Base-by-base conservation (phyloP, 2,888 invertebrate genomes). In the Tachystola acroxantha region DNA sequence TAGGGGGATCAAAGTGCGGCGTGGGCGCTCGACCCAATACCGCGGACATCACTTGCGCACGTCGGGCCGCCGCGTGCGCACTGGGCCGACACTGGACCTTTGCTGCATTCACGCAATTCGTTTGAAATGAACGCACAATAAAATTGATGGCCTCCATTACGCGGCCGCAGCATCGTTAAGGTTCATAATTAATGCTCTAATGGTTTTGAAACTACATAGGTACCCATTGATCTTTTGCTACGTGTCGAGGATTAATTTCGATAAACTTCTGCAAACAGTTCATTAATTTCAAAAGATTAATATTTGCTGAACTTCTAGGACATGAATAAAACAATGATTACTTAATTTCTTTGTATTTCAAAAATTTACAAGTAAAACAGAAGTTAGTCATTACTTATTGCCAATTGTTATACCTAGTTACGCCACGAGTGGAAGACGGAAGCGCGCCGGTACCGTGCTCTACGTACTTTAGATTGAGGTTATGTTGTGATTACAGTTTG, bases 21-120 rank as follows among this genome's bases (percentile, higher is more conserved):
- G 84, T 84, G 81, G 84, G 84, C 81, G 82, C 71, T 58, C 75
- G 84, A 75, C 82, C 82, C 70, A 81, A 85, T 84, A 84, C 85
- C 81, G 60, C 74, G 60, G 60, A 61, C 64, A 20, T 26, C 32
- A 24, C 16, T 19, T 35, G 37, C 35, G 35, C 29, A 27, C 24
- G 20, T 9, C 5, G 54, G 59, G 58, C 58, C 64, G 63, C 50
- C 77, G 74, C 75, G 64, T 64, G 71, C 79, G 75, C 72, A 67
- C 53, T 11, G 30, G 34, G 27, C 22, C 67, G n/a, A n/a, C n/a
- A n/a, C n/a, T n/a, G 66, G 67, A 70, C 74, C 81, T 77, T 75
- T 73, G 64, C 53, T 65, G 61, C 63, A 61, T 58, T 35, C 55
- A 51, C 57, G 60, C 63, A 64, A 66, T 65, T 67, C 58, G 67